Evolutionary conservation across 2,113 vertebrate species (phyloP).

Genomic region (Ameiurus melas): DNA sequence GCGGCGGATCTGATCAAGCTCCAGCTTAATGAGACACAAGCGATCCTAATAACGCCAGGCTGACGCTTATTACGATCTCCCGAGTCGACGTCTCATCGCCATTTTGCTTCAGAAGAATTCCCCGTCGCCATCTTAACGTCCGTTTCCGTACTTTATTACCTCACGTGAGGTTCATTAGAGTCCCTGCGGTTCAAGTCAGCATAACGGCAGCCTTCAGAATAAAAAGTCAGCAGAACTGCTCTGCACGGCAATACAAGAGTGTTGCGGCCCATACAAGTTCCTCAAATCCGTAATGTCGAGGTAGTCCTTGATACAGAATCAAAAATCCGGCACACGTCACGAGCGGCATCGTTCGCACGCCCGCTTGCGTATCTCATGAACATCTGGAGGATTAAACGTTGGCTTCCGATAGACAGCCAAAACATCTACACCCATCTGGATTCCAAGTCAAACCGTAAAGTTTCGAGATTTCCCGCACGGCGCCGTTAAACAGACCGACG

Average conservation of each 20-base stretch:
- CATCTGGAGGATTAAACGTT: background rate
- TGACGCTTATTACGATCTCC: constrained; percentile 27
- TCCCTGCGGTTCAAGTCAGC: background rate
- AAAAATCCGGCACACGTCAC: background rate
- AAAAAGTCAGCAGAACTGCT: background rate
- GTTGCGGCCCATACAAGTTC: background rate
- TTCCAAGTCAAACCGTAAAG: background rate
- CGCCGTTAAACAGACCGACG: background rate
- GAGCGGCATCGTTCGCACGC: background rate
- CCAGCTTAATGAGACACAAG: constrained; percentile 7
- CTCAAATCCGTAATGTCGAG: background rate
- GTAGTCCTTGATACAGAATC: background rate
- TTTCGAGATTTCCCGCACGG: background rate
- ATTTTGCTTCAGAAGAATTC: background rate
- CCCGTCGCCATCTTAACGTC: constrained; percentile 2
- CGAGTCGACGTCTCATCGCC: background rate
- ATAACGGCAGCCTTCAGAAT: background rate
- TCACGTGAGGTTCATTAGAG: constrained; percentile 15
- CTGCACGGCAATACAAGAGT: background rate
- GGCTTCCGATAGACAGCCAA: background rate
- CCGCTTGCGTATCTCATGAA: background rate
- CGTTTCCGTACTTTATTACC: background rate
- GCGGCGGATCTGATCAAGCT: constrained; percentile 7
- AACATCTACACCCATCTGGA: background rate
- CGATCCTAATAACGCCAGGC: constrained; percentile 15